Percentiles rank a stretch among this genome's conserved stretches.
phyloP scores from a whole-genome alignment of 2,888 invertebrate genomes.

The Agrenia bidenticulata region DNA sequence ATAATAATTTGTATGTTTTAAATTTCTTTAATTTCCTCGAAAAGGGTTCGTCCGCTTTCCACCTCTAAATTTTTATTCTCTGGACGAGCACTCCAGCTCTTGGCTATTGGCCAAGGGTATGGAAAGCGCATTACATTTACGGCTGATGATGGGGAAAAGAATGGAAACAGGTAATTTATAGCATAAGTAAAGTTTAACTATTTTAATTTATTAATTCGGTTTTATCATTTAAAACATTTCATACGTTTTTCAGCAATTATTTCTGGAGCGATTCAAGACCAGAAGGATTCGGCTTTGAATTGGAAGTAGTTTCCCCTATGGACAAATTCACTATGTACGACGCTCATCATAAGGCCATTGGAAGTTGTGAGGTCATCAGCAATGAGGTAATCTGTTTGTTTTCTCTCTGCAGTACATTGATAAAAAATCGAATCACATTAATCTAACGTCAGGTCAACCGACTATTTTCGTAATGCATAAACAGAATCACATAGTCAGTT shows the following conservation, averaged over 20 bases:
- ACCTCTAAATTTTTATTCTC: constrained; percentile 62
- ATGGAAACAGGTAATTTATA: constrained; percentile 60
- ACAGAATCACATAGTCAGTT: too few relatives aligned
- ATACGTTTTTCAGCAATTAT: constrained; percentile 64
- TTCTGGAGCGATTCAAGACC: constrained; percentile 77
- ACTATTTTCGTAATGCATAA: too few relatives aligned
- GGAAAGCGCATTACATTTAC: constrained; percentile 73
- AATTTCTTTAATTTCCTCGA: too few relatives aligned
- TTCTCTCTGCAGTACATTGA: too few relatives aligned
- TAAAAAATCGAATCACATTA: too few relatives aligned
- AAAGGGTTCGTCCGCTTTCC: constrained; percentile 65
- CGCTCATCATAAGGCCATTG: constrained; percentile 67
- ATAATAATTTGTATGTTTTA: too few relatives aligned
- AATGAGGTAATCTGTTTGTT: constrained; percentile 63
- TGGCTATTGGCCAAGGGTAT: constrained; percentile 72
- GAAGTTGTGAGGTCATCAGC: constrained; percentile 66
- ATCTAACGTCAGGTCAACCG: too few relatives aligned
- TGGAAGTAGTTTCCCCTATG: constrained; percentile 67
- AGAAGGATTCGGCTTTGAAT: constrained; percentile 72
- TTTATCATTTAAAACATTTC: too few relatives aligned
- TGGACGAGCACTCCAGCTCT: constrained; percentile 67
- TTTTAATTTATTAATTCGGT: too few relatives aligned
- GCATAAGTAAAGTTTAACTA: neutral
- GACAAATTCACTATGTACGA: constrained; percentile 73
- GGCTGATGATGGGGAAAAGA: constrained; percentile 63